These are phyloP conservation scores for Eueides isabella DNA, from an alignment of 1,140 invertebrate genomes.

Conservation along the genomic window DNA sequence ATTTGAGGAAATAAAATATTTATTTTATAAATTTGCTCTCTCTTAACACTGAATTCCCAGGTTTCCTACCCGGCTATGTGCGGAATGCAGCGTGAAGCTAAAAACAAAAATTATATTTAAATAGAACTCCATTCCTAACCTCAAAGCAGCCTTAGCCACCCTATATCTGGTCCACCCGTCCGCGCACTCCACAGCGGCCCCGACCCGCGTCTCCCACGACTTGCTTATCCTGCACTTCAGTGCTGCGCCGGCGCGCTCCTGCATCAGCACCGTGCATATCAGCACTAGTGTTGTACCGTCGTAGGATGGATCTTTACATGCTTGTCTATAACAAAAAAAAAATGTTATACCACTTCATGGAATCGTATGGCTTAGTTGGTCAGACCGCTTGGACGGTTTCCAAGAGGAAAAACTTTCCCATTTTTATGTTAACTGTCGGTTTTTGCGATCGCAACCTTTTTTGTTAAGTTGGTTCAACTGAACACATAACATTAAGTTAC, in stretches of 20 bases:
- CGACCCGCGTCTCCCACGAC: constrained; percentile 83
- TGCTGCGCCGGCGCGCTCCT: constrained; percentile 87
- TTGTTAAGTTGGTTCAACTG: no score
- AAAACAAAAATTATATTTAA: neutral
- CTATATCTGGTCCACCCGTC: constrained; percentile 92
- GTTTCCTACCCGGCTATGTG: no score
- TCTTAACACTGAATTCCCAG: no score
- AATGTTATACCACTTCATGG: no score
- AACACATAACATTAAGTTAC: no score
- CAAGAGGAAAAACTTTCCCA: no score
- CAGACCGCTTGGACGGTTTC: no score
- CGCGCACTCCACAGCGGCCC: constrained; percentile 84
- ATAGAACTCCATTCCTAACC: constrained; percentile 80
- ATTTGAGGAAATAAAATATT: neutral
- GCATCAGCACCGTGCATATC: constrained; percentile 91
- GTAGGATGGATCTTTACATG: constrained; percentile 41
- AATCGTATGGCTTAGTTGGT: no score
- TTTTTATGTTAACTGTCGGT: no score
- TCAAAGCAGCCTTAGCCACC: constrained; percentile 92
- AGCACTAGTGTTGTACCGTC: constrained; percentile 84
- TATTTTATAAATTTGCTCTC: no score
- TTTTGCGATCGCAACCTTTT: no score
- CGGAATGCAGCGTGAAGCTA: no score
- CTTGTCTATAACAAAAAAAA: constrained; percentile 32
- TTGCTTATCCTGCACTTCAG: constrained; percentile 64